Conservation (phyloP, 2,888 invertebrate genomes). For the Hirtodrosophila duncani region DNA sequence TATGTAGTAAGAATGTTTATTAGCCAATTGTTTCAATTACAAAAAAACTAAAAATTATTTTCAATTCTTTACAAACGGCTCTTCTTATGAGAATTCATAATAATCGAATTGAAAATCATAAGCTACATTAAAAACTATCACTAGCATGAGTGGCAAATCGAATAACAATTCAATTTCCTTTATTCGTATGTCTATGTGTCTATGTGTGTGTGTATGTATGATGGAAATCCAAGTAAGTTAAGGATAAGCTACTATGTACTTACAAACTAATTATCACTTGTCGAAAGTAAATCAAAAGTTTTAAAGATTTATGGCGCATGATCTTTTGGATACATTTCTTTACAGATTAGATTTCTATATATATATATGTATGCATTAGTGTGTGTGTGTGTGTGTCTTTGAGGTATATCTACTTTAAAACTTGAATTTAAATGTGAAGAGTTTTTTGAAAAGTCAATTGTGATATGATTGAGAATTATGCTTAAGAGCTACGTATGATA, state of each 20-base stretch:
- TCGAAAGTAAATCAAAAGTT: slow-evolving; percentile 37
- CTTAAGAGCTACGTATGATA: too few relatives aligned
- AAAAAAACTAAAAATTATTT: slow-evolving; percentile 35
- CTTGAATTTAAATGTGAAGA: too few relatives aligned
- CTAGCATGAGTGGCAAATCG: slow-evolving; percentile 66
- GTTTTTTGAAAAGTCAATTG: too few relatives aligned
- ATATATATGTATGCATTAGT: slow-evolving; percentile 22
- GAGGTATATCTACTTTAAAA: too few relatives aligned
- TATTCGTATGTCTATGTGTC: too few relatives aligned
- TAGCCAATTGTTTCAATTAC: slow-evolving; percentile 61
- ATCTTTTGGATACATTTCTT: slow-evolving; percentile 26
- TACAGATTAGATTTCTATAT: slow-evolving; percentile 30
- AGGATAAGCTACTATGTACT: too few relatives aligned
- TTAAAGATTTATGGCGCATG: slow-evolving; percentile 2
- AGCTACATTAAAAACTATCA: slow-evolving; percentile 57
- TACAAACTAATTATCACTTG: slow-evolving; percentile 42
- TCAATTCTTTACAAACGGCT: slow-evolving; percentile 29
- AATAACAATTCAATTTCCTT: slow-evolving; percentile 30
- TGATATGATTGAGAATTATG: too few relatives aligned
- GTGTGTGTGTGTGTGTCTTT: too few relatives aligned
- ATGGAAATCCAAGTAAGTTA: too few relatives aligned
- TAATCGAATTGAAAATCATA: slow-evolving; percentile 28
- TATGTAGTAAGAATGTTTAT: slow-evolving; percentile 58
- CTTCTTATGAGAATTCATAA: slow-evolving; percentile 18
- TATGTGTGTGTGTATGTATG: neutral